Conservation (phyloP, 2,113 vertebrate species). For the Oceanodroma tethys region DNA sequence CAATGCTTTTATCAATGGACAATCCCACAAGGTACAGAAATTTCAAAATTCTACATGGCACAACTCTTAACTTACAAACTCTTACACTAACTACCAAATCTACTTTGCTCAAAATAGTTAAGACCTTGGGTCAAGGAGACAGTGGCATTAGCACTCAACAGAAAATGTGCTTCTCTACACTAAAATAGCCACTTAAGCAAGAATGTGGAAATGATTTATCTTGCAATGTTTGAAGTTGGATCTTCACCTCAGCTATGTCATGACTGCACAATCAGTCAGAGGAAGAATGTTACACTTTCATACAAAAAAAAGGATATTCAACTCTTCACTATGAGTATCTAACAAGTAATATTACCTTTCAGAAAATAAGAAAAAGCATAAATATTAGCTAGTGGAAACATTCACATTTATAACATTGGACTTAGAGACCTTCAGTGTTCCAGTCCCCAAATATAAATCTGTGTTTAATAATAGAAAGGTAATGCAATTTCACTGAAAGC, state of each 20-base stretch:
- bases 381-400: slow-evolving; percentile 47
- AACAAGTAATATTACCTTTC: slow-evolving; percentile 53
- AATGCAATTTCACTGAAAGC: background rate
- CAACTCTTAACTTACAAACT: slow-evolving; percentile 54
- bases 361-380: slow-evolving; percentile 65
- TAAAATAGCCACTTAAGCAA: slow-evolving; percentile 90
- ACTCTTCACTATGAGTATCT: slow-evolving; percentile 6
- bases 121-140: slow-evolving; percentile 88
- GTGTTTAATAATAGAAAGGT: background rate
- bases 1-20: background rate
- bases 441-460: slow-evolving; percentile 22
- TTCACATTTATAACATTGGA: slow-evolving; percentile 32
- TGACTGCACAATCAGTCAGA: slow-evolving; percentile 77
- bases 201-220: slow-evolving; percentile 90
- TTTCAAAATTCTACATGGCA: background rate
- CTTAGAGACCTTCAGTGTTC: slow-evolving; percentile 16
- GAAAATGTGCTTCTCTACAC: slow-evolving; percentile 84
- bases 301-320: slow-evolving; percentile 65
- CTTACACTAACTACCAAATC: slow-evolving; percentile 72
- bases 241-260: slow-evolving; percentile 71
- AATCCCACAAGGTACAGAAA: background rate
- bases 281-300: slow-evolving; percentile 67
- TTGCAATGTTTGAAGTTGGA: slow-evolving; percentile 75
- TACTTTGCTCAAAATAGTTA: slow-evolving; percentile 79
- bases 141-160: slow-evolving; percentile 66